Evolutionary conservation across 2,797 vertebrate species (phyloP).

Genomic region (Melopsittacus undulatus): DNA sequence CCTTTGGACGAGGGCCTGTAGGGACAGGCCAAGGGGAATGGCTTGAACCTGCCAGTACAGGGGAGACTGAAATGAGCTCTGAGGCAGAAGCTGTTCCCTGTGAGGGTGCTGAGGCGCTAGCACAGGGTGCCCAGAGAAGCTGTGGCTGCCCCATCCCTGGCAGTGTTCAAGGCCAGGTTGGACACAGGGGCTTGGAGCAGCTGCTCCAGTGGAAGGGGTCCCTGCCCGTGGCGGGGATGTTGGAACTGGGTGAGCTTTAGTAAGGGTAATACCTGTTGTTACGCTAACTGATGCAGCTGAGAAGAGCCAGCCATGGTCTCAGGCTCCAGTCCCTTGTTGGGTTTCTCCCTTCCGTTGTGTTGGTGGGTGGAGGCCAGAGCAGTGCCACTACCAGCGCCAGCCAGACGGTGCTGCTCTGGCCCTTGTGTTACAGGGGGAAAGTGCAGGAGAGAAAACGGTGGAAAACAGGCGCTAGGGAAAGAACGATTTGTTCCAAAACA

Average conservation of each 20-base stretch:
- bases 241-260: not conserved
- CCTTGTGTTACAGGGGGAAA: not conserved
- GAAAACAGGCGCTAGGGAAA: constrained; percentile 69
- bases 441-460: constrained; percentile 37
- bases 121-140: too few species aligned
- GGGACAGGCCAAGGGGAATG: not conserved
- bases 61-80: not conserved
- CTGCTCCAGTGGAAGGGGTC: not conserved
- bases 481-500: constrained; percentile 81
- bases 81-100: not conserved
- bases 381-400: not conserved
- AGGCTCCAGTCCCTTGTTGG: not conserved
- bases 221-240: not conserved
- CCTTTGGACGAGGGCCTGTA: not conserved
- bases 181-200: not conserved
- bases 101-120: not conserved
- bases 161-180: not conserved
- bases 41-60: not conserved
- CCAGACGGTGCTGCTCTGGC: constrained; percentile 75
- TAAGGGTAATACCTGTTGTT: not conserved
- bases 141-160: not conserved
- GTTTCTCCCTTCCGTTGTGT: not conserved
- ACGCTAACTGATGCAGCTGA: not conserved
- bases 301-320: fast-evolving
- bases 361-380: not conserved